A percentile compares a stretch with the other conserved stretches of the same genome.
Evolutionary conservation across 2,113 vertebrate species (phyloP).

Genomic region (Corythoichthys intestinalis): DNA sequence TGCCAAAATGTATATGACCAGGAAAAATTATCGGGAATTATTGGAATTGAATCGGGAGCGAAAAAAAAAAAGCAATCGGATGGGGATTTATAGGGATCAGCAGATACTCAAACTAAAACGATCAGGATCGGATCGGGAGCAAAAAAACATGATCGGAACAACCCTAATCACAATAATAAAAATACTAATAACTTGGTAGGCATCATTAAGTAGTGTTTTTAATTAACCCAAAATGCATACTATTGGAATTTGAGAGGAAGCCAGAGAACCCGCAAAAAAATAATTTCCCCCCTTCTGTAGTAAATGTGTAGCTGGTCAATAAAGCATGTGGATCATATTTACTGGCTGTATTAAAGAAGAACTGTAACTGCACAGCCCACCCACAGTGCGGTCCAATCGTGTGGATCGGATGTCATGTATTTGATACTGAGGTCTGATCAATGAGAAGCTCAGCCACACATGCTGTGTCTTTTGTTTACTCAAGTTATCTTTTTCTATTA

Average conservation of each 20-base stretch:
- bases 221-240: too few relatives aligned
- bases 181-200: too few relatives aligned
- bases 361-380: neutral
- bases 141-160: too few relatives aligned
- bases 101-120: too few relatives aligned
- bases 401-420: conserved; percentile 9
- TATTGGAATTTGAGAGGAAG: neutral
- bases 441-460: neutral
- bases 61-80: too few relatives aligned
- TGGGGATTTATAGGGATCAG: too few relatives aligned
- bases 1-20: too few relatives aligned
- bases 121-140: too few relatives aligned
- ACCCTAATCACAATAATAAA: too few relatives aligned
- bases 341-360: neutral
- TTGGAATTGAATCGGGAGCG: too few relatives aligned
- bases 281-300: neutral
- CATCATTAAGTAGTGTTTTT: too few relatives aligned
- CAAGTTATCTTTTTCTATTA: neutral
- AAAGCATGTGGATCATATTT: conserved; percentile 1
- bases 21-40: too few relatives aligned
- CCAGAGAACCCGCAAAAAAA: neutral
- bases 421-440: conserved; percentile 20
- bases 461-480: neutral
- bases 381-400: neutral
- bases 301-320: neutral